Base-by-base conservation (phyloP, 2,113 vertebrate species). In the Pollimyrus isidori region DNA sequence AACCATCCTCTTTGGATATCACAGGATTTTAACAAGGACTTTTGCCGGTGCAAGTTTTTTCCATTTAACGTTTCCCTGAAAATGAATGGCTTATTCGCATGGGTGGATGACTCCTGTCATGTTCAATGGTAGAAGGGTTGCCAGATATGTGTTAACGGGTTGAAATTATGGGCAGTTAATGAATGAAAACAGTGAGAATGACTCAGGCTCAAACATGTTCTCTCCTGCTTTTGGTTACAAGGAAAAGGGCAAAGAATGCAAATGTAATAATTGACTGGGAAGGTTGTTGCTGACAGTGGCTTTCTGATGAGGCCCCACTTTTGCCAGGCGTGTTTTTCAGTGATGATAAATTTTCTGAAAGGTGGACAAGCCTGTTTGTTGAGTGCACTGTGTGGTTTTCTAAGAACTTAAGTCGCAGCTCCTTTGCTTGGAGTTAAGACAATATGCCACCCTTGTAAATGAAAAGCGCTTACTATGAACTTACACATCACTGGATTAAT, bases 231-330 rank as follows among this genome's bases (percentile, higher is more conserved):
- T 62, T 10, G 21, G 13, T 58, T 48, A 58, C 19, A 50, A 56
- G 58, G 53, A 50, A 86, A 49, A 86, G 26, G 30, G 7, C 50
- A 58, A 87, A 42, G 87, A 58, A 87, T 62, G 56, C 9, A 65
- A 48, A 87, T 87, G 23, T 11, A 65, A 87, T 42, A 87, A 87
- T 87, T 39, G 87, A 62, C 26, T 62, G 87, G 58, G 87, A 50
- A 62, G 53, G 52, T 39, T 45, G 87, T 19, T 46, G 52, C 56
- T 42, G 85, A 39, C 85, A 53, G 85, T 30, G 0, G 26, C 30
- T 87, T 87, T 87, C 30, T 87, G 85, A 35, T 17, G 85, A 87
- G 17, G 83, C 30, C 52, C n/a, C 5, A 56, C 35, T 62, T 9
- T n/a, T 65, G 35, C 56, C 87, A 58, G 53, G n/a, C 2, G 3